Conservation (phyloP, 2,113 vertebrate genomes). For the Murina feae region DNA sequence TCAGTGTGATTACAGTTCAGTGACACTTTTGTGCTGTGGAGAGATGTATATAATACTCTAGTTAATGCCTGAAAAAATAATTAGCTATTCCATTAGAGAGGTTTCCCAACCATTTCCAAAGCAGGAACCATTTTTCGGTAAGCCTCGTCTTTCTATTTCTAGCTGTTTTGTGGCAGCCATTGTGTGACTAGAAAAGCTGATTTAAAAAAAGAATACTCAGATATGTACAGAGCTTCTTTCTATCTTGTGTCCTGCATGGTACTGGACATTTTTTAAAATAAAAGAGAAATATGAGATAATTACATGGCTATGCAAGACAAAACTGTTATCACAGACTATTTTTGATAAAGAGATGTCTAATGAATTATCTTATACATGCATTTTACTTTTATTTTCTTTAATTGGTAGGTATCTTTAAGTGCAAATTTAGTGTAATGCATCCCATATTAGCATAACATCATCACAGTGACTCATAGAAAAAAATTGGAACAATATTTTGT, state of each 20-base stretch:
- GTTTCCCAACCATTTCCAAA: neutral
- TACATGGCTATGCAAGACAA: neutral
- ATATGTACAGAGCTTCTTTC: neutral
- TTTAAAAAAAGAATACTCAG: neutral
- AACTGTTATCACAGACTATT: neutral
- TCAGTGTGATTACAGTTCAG: neutral
- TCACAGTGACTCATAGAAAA: neutral
- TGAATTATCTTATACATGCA: neutral
- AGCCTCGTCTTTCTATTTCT: neutral
- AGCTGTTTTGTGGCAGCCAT: neutral
- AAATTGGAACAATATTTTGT: neutral
- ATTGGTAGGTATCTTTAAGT: neutral
- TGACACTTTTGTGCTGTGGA: neutral
- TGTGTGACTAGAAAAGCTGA: neutral
- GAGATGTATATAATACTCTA: neutral
- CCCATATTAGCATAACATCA: neutral
- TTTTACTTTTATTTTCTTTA: neutral
- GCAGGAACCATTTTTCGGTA: neutral
- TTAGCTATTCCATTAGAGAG: neutral
- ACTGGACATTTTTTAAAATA: neutral
- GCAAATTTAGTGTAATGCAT: neutral
- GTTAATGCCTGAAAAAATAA: slow-evolving; percentile 3
- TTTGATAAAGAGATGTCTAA: neutral
- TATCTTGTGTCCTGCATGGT: accelerated
- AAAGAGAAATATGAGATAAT: neutral